Base-by-base conservation (phyloP, 1,140 invertebrate genomes). In the Drosophila pruinosa region DNA sequence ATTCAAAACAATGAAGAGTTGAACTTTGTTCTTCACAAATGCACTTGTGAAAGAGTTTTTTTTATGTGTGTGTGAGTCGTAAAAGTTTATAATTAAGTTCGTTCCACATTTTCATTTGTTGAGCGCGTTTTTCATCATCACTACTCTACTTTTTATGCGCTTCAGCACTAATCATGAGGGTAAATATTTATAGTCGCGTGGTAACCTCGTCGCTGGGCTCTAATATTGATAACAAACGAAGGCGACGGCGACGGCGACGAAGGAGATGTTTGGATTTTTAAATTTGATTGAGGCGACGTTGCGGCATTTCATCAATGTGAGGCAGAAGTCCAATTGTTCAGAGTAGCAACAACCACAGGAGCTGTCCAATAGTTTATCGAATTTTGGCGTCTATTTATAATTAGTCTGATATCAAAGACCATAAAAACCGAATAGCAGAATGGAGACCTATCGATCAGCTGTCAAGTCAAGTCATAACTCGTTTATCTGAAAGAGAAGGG, bases 141-240 rank as follows among this genome's bases (percentile, higher is more conserved):
- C 52, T 54, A 64, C 73, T 82, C 59, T 75, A 57, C 4, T 6
- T 72, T 17, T 72, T 67, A 73, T 81, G 78, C 69, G 72, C 7
- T 41, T 48, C 53, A 63, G 69, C 15, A 39, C 67, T 83, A 75
- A 72, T 75, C 68, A 79, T 58, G 72, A 79, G 80, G 61, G 80
- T 85, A 85, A 85, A 85, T 79, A 80, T 85, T 85, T 85, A 85
- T 85, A 85, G 80, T 75, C 80, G 80, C 68, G 67, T 85, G 65
- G 79, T 83, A 83, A 85, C 80, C 80, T 85, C 80, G 80, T 68
- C 72, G 77, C 70, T 75, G 53, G 52, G 52, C 75, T 67, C 68
- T 64, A 26, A 74, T 72, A 69, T 53, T 82, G 79, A 78, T 85
- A 83, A 77, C 54, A 56, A 26, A 14, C 19, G 59, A 73, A 68